A percentile compares a stretch with the other conserved stretches of the same genome.
Evolutionary conservation across 35 echinoderm and acorn worm species (phyloP).

Genomic region (Holothuria glaberrima): DNA sequence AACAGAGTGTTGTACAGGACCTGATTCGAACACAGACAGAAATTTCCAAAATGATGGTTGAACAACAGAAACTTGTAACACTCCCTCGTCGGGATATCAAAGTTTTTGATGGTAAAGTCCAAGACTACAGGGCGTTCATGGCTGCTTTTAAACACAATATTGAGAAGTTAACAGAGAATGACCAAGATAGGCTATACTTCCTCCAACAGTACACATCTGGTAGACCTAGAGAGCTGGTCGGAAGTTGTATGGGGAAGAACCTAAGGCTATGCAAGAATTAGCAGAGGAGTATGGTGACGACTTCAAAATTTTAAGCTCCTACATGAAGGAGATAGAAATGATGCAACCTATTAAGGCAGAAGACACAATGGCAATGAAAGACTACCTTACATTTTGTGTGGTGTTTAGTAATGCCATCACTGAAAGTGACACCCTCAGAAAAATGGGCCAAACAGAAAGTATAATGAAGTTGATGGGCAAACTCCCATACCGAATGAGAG

Average conservation of each 20-base stretch:
- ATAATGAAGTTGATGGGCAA: too few relatives aligned
- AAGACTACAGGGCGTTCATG: conserved; percentile 45
- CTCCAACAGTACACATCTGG: too few relatives aligned
- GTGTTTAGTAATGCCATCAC: too few relatives aligned
- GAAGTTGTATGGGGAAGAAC: conserved; percentile 48
- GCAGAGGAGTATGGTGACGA: conserved; percentile 43
- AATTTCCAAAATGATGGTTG: too few relatives aligned
- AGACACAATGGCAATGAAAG: too few relatives aligned
- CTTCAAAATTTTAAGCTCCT: conserved; percentile 48
- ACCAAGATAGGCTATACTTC: conserved; percentile 19
- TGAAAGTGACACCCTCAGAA: too few relatives aligned
- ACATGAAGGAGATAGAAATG: conserved; percentile 38
- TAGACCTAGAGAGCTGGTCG: too few relatives aligned
- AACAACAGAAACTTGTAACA: not conserved
- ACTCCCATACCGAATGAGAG: conserved; percentile 30
- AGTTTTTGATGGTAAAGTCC: too few relatives aligned
- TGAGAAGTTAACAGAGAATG: conserved; percentile 25
- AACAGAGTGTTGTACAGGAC: not conserved
- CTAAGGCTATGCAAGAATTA: not conserved
- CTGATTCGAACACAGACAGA: conserved; percentile 33
- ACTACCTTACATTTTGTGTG: too few relatives aligned
- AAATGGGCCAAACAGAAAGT: too few relatives aligned
- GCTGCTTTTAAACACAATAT: conserved; percentile 41
- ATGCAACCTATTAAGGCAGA: too few relatives aligned
- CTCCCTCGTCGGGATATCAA: not conserved